Evolutionary conservation across 1,140 invertebrate genomes (phyloP), one percentile per base, ranked within the genome.

Genomic region (Paraescarpia echinospica): DNA sequence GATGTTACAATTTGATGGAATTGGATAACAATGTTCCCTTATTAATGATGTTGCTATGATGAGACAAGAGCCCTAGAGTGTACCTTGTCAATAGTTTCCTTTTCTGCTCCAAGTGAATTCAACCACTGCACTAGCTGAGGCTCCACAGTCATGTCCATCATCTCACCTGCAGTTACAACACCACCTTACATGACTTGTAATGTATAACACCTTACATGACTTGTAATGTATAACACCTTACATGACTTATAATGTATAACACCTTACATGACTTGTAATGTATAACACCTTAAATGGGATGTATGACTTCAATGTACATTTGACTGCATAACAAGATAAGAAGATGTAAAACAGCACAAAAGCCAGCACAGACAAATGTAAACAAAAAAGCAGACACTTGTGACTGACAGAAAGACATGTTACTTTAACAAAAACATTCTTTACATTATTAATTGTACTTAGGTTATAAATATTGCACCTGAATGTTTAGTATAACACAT

Each of bases 41-140:
- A 90, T n/a, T 22, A 14, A 2, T 34, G 18, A 90, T 4, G 89
- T 89, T 4, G 4, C 33, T 27, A 89, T 33, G 34, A 34, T 12
- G 89, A 90, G 35, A 89, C 89, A 34, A 35, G 34, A n/a, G 34
- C 34, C 34, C 35, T 90, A 22, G 34, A 34, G 33, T 93, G 59
- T 94, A 95, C 95, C 95, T 94, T 95, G 92, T 95, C 94, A 92
- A 96, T 95, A 92, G 95, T 94, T 90, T 95, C 93, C 35, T 95
- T 92, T 93, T 96, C 96, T 92, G 95, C 91, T 35, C 93, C 92
- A n/a, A 95, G 94, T 12, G 93, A 92, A 91, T 94, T 92, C 31
- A 96, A 93, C 96, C 96, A 96, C 5, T 91, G 59, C 59, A 77
- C 59, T 18, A 77, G 59, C 22, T 77, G 59, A 4, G 59, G 59